Percentiles rank a stretch among this genome's conserved stretches.
These are phyloP conservation scores for Scolopax bukidnonensis DNA, from an alignment of 2,797 vertebrate species.

Conservation along the genomic window DNA sequence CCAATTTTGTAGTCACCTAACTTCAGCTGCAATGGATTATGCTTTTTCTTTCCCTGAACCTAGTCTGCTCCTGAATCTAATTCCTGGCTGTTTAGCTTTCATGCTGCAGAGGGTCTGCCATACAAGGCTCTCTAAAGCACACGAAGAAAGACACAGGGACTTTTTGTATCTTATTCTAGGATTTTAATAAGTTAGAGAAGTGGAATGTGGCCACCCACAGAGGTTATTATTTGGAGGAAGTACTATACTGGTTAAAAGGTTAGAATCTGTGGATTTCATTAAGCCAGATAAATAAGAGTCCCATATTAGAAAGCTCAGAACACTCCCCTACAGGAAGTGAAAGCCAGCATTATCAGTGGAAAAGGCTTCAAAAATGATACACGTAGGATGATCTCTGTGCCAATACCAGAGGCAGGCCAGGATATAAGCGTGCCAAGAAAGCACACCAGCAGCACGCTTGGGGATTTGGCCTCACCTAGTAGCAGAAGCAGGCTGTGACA, in stretches of 20 bases:
- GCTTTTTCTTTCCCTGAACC: not conserved
- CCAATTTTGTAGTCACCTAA: not conserved
- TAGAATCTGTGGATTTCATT: not conserved
- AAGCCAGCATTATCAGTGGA: not conserved
- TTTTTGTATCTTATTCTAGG: not conserved
- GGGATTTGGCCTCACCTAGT: not conserved
- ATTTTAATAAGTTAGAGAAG: not conserved
- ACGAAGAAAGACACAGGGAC: not conserved
- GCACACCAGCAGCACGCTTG: not conserved
- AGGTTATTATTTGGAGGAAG: not conserved
- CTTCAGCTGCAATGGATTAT: not conserved
- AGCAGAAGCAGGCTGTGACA: not conserved
- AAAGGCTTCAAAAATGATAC: not conserved
- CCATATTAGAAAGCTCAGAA: not conserved
- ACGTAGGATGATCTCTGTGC: not conserved
- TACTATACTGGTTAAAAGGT: not conserved
- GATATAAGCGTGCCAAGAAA: not conserved
- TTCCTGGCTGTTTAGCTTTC: not conserved
- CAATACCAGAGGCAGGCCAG: not conserved
- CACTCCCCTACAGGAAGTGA: not conserved
- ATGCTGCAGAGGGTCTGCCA: not conserved
- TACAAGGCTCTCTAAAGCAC: not conserved
- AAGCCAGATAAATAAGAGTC: not conserved
- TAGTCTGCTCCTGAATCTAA: not conserved
- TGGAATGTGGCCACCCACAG: not conserved